A percentile compares a stretch with the other conserved stretches of the same genome.
Conservation (phyloP, 1,140 invertebrate genomes). For the Polyergus mexicanus region DNA sequence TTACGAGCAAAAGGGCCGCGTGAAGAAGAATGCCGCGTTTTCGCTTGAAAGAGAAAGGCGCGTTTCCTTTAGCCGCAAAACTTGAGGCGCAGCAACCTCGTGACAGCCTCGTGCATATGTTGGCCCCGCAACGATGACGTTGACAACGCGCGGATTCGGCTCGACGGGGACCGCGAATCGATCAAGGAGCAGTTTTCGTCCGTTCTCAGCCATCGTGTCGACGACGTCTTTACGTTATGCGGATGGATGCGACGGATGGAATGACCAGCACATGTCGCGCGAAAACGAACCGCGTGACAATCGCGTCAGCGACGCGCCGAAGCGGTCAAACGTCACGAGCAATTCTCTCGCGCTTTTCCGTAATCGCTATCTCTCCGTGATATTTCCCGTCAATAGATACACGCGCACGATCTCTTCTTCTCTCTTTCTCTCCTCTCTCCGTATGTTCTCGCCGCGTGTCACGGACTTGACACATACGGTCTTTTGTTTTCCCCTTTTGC, state of each 20-base stretch:
- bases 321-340: background rate
- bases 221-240: background rate
- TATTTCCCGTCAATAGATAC: background rate
- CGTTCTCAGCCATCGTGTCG: background rate
- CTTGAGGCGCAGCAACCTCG: slow-evolving; percentile 8
- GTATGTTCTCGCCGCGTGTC: background rate
- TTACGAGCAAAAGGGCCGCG: slow-evolving; percentile 38
- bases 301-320: slow-evolving; percentile 14
- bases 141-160: slow-evolving; percentile 33
- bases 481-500: slow-evolving; percentile 10
- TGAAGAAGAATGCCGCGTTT: slow-evolving; percentile 13
- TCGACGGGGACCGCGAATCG: slow-evolving; percentile 17
- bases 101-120: slow-evolving; percentile 37
- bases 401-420: background rate
- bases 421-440: background rate
- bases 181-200: slow-evolving; percentile 28
- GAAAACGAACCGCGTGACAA: slow-evolving; percentile 28
- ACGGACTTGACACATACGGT: slow-evolving; percentile 20
- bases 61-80: background rate
- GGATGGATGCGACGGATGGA: background rate
- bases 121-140: slow-evolving; percentile 22
- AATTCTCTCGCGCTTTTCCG: background rate
- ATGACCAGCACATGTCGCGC: background rate
- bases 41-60: background rate
- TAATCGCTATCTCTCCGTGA: background rate